A percentile compares a stretch with the other conserved stretches of the same genome.
Conservation (phyloP, 2,113 vertebrate genomes). For the Mus spicilegus region DNA sequence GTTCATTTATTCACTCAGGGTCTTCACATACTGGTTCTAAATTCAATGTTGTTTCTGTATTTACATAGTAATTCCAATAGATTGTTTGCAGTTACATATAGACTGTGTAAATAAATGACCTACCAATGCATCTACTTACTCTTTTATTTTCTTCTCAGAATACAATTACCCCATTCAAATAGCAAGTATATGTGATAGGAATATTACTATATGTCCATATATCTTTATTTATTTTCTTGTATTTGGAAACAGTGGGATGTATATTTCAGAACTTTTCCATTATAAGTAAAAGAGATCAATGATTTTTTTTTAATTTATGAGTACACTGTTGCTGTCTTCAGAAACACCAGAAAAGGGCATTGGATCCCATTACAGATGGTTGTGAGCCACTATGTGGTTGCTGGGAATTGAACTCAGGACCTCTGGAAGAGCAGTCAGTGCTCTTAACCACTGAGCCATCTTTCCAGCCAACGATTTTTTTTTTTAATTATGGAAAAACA, state of each 20-base stretch:
- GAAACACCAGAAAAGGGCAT: too few relatives aligned
- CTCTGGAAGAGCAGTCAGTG: too few relatives aligned
- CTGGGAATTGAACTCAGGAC: too few relatives aligned
- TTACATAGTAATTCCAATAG: background rate
- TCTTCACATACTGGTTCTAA: background rate
- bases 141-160: background rate
- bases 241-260: background rate
- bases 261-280: background rate
- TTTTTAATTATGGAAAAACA: background rate
- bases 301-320: background rate
- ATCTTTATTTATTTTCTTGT: background rate
- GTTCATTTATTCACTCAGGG: too few relatives aligned
- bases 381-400: too few relatives aligned
- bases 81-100: background rate
- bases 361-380: too few relatives aligned
- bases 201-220: background rate
- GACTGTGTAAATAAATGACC: background rate
- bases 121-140: background rate
- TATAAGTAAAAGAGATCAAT: background rate
- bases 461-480: background rate
- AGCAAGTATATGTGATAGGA: background rate
- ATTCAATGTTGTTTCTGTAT: background rate
- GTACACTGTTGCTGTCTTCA: too few relatives aligned
- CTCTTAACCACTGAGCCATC: too few relatives aligned
- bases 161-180: background rate